Evolutionary conservation across 2,113 vertebrate genomes (phyloP).

Genomic region (Phasianus colchicus): DNA sequence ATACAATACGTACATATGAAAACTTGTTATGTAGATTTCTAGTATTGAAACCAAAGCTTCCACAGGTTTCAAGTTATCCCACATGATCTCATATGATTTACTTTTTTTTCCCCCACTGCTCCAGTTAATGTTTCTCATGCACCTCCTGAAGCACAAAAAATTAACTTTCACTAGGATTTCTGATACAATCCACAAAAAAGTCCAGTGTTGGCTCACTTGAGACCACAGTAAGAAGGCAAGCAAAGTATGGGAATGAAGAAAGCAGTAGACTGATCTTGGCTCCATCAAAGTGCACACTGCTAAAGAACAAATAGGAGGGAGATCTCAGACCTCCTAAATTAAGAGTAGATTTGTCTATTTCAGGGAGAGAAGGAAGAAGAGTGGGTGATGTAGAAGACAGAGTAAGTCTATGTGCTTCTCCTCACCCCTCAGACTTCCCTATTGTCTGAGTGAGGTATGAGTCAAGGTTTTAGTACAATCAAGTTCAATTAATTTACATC

Average conservation of each 20-base stretch:
- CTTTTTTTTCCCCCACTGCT: neutral
- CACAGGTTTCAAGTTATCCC: neutral
- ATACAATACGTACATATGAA: neutral
- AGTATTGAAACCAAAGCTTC: neutral
- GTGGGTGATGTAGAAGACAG: neutral
- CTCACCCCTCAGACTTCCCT: neutral
- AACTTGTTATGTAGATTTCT: neutral
- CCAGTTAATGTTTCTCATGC: neutral
- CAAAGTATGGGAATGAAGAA: accelerated
- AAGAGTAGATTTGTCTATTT: neutral
- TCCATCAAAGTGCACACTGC: neutral
- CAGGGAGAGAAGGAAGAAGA: neutral
- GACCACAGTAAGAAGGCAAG: neutral
- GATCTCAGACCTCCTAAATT: neutral
- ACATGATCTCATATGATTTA: neutral
- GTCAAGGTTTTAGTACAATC: neutral
- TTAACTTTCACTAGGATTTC: neutral
- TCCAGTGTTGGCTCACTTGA: neutral
- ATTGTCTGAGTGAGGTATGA: neutral
- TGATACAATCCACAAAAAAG: neutral
- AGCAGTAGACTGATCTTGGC: neutral
- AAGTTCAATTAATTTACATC: neutral
- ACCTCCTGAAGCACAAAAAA: neutral
- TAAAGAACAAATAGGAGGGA: neutral
- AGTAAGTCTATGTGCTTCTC: neutral